These are phyloP conservation scores for Dascyllus trimaculatus DNA, from an alignment of 2,113 vertebrate species.

Conservation along the genomic window DNA sequence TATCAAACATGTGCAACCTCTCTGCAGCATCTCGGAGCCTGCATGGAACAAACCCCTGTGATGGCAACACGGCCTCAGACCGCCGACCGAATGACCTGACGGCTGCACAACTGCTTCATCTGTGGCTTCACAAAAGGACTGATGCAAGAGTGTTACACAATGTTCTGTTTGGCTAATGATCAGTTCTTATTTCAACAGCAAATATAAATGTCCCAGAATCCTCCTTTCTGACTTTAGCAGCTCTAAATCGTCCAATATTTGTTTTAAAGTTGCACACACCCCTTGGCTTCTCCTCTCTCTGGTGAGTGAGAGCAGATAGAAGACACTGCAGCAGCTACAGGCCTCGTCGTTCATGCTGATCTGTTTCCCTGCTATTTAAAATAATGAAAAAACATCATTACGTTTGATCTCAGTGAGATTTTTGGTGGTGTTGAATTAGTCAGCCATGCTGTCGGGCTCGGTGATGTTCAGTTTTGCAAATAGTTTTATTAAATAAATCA, in stretches of 20 bases:
- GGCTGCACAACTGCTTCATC: constrained; percentile 15
- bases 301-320: constrained; percentile 26
- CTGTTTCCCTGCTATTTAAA: not conserved
- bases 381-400: not conserved
- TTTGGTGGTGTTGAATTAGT: too few relatives aligned
- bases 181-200: constrained; percentile 15
- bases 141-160: not conserved
- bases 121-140: not conserved
- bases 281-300: not conserved
- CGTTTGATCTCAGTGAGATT: not conserved
- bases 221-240: constrained; percentile 3
- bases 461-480: not conserved
- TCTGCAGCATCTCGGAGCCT: not conserved
- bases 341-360: constrained; percentile 1
- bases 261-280: constrained; percentile 10
- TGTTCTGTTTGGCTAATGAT: constrained; percentile 9
- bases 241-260: constrained; percentile 14
- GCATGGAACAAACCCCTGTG: constrained; percentile 15
- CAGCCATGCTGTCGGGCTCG: not conserved
- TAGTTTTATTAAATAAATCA: too few relatives aligned
- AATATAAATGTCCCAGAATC: not conserved
- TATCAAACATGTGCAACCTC: not conserved
- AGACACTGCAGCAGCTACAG: not conserved
- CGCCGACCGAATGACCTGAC: not conserved
- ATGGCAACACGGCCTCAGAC: not conserved